Conservation (phyloP, 2,113 vertebrate genomes). For the rat (Rattus norvegicus) region GRCr8 NC_086019.1:178507001-178507500, state of each 20-base stretch:
- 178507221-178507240: neutral
- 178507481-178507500: neutral
- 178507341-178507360: neutral
- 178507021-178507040: neutral
- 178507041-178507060: neutral
- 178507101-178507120: neutral
- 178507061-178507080: neutral
- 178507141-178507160: neutral
- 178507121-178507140: neutral
- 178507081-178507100: neutral
- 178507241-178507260: neutral
- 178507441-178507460: neutral
- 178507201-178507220: neutral
- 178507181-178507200: conserved; percentile 7
- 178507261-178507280: conserved; percentile 1
- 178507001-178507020: neutral
- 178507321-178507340: neutral
- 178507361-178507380: neutral
- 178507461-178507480: neutral
- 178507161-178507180: neutral
- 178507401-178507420: neutral
- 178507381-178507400: neutral
- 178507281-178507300: neutral
- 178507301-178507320: neutral
- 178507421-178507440: neutral